Base-by-base conservation (phyloP, 2,113 vertebrate genomes). In the Siphamia tubifer region DNA sequence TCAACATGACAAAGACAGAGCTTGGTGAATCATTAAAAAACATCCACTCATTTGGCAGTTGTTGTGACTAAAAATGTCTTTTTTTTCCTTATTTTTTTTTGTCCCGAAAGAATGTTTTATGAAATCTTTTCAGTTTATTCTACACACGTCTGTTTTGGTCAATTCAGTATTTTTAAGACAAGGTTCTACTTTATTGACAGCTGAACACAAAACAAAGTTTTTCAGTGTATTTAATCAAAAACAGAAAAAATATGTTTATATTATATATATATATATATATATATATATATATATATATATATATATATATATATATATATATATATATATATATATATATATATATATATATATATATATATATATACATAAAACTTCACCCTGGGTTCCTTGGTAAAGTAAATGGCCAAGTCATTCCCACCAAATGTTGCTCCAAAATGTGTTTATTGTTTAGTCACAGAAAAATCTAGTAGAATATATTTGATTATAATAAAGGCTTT, bases 151-250 rank as follows among this genome's bases (percentile, higher is more conserved):
- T 55, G 10, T 65, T 38, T 17, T 66, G 21, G n/a, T 39, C 20
- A n/a, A 62, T 42, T 34, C 10, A 48, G 27, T 23, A 47, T 55
- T 52, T 36, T 25, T 39, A 42, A 38, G 13, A 32, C 10, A 55
- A 40, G 15, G 34, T 34, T 55, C 49, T 35, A 34, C 34, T 67
- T 28, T 49, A 44, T 36, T 56, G 38, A 44, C 13, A 35, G 47
- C 23, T 8, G 47, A 56, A 36, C 15, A 82, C 8, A 47, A 53
- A 66, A 62, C 48, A 70, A 58, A 57, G 49, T 42, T 60, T 51
- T 27, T 65, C 38, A 11, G 24, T 51, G 35, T 57, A 20, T 27
- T 11, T 6, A 48, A 40, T n/a, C 53, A 48, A 63, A 32, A 16
- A 44, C 15, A 30, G 55, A 56, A 32, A 51, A 15, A 13, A 2